Evolutionary conservation across 2,113 vertebrate genomes (phyloP).

Genomic region (Neodontobutis hainanensis): DNA sequence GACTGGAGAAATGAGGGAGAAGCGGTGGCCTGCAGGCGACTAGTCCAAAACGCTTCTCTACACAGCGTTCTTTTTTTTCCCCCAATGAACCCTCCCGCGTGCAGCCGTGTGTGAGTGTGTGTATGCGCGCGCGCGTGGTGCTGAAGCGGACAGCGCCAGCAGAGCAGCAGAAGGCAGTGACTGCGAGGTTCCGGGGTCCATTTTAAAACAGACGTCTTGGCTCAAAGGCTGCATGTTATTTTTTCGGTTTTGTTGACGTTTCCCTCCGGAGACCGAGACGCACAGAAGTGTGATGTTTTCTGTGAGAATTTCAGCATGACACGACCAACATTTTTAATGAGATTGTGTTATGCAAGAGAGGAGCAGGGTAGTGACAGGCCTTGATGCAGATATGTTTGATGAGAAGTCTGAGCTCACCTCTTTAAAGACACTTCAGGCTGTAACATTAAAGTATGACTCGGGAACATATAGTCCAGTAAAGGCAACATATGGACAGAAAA

Average conservation of each 20-base stretch:
- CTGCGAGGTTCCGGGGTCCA: slow-evolving; percentile 66
- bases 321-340: slow-evolving; percentile 43
- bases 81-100: slow-evolving; percentile 21
- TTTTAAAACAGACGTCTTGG: slow-evolving; percentile 68
- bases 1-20: slow-evolving; percentile 22
- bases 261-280: not conserved
- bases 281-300: slow-evolving; percentile 5
- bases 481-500: not conserved
- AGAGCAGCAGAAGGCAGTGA: slow-evolving; percentile 48
- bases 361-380: slow-evolving; percentile 44
- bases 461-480: not conserved
- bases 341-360: slow-evolving; percentile 57
- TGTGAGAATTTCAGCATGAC: slow-evolving; percentile 18
- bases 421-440: not conserved
- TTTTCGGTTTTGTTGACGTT: not conserved
- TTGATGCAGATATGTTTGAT: slow-evolving; percentile 37
- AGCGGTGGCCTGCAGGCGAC: slow-evolving; percentile 23
- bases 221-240: slow-evolving; percentile 34
- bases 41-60: slow-evolving; percentile 12
- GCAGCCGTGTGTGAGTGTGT: not conserved
- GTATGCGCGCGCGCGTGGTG: slow-evolving; percentile 55
- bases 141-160: slow-evolving; percentile 81
- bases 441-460: not conserved
- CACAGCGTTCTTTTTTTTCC: not conserved
- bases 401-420: slow-evolving; percentile 12